Base-by-base conservation (phyloP, 1,140 invertebrate species). In the Lepidurus packardi region DNA sequence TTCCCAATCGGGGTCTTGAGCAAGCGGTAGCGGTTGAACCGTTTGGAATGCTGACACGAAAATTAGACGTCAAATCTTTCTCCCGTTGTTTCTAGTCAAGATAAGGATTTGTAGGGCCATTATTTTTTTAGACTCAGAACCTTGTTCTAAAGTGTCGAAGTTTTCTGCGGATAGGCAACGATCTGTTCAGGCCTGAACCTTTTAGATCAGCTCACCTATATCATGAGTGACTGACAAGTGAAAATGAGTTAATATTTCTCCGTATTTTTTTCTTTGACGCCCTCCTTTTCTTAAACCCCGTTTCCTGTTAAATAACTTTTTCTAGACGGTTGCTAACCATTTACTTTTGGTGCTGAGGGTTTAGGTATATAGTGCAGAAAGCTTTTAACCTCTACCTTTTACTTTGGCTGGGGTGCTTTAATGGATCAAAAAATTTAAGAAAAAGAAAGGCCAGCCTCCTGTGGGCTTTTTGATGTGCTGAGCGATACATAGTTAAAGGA, bases 41-140 rank as follows among this genome's bases (percentile, higher is more conserved):
- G 16, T 65, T 65, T 65, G 53, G 53, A 65, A 65, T 65, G 53
- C 53, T 65, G 53, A 65, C 53, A 65, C 16, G 53, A 65, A n/a
- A 65, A 65, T 65, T 65, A 65, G 53, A 65, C 16, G 45, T 47
- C 45, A 7, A 7, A 47, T 13, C 53, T 21, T 65, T 13, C 21
- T 0, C 10, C 9, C 53, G 16, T 65, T 21, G 16, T 65, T 13
- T 65, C 13, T 65, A 13, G 10, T 13, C 21, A 65, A 65, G 21
- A 65, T 65, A 13, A 65, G 53, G 53, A 21, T n/a, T 65, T 65
- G 21, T 11, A 10, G 45, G 8, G 53, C 13, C 16, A 65, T 13
- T 65, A 65, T 13, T 65, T 65, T 7, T 65, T 65, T 8, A 4
- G 6, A 16, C 21, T 65, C 21, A 65, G 21, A 16, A 65, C 16